phyloP scores from a whole-genome alignment of 2,888 invertebrate species.

The Electrophaes corylata region DNA sequence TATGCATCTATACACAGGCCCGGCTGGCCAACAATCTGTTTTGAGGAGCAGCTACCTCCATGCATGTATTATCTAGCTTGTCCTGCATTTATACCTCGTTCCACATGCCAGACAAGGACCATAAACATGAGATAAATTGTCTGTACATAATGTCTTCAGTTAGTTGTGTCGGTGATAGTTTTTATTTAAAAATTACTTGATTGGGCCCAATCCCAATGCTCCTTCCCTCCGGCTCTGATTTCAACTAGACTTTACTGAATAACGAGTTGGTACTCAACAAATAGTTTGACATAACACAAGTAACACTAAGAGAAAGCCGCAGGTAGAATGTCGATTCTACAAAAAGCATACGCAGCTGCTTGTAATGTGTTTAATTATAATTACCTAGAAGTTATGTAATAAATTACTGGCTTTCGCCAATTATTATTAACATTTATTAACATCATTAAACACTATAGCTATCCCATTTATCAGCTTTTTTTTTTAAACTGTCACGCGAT shows the following conservation, averaged over 20 bases:
- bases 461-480: neutral
- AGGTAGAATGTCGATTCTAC: slow-evolving; percentile 2
- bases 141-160: no score
- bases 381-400: slow-evolving; percentile 20
- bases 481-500: neutral
- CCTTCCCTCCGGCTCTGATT: no score
- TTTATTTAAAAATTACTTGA: neutral
- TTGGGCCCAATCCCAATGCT: no score
- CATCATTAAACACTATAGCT: slow-evolving; percentile 3
- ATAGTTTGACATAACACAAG: neutral
- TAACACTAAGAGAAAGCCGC: slow-evolving; percentile 19
- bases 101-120: no score
- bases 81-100: no score
- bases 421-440: slow-evolving; percentile 4
- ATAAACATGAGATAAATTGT: no score
- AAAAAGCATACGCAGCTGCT: slow-evolving; percentile 17
- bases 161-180: no score
- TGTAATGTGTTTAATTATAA: slow-evolving; percentile 14
- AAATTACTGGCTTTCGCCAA: slow-evolving; percentile 11
- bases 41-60: no score
- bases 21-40: no score
- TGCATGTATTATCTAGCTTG: no score
- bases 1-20: no score
- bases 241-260: no score
- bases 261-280: neutral